These are phyloP conservation scores for Planococcus citri DNA, from an alignment of 1,140 invertebrate species.

Conservation along the genomic window DNA sequence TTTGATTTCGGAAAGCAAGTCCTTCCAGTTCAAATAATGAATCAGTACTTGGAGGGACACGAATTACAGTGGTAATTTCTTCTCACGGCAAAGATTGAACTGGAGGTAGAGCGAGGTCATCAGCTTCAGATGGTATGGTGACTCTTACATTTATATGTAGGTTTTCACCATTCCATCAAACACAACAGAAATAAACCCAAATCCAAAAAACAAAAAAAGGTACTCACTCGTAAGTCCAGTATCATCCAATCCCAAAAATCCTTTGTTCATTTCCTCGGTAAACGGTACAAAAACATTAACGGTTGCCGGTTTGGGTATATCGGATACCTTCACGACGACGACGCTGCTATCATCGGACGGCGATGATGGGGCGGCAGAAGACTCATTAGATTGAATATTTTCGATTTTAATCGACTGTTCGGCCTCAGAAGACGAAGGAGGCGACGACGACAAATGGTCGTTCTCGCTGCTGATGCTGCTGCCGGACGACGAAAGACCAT, in stretches of 20 bases:
- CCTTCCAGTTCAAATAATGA: no score
- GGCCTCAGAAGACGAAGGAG: slow-evolving; percentile 11
- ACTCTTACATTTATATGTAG: no score
- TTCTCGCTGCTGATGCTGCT: no score
- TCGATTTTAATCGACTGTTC: background rate
- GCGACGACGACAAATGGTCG: background rate
- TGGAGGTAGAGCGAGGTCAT: no score
- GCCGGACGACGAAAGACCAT: no score
- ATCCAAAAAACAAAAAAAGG: background rate
- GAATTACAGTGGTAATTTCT: no score
- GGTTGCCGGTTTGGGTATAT: slow-evolving; percentile 48
- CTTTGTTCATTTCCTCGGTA: slow-evolving; percentile 86
- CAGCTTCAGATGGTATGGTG: no score
- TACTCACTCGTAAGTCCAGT: slow-evolving; percentile 69
- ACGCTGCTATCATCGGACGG: background rate
- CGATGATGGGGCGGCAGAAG: no score
- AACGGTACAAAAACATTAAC: slow-evolving; percentile 67
- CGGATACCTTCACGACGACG: slow-evolving; percentile 9
- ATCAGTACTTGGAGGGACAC: no score
- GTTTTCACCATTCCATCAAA: no score
- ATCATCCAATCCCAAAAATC: slow-evolving; percentile 76
- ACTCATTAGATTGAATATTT: background rate
- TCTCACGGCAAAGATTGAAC: no score
- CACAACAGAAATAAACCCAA: background rate
- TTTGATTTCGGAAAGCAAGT: no score